Evolutionary conservation across 2,888 invertebrate species (phyloP), one percentile per base, ranked within the genome.

Genomic region (Shargacucullia verbasci): DNA sequence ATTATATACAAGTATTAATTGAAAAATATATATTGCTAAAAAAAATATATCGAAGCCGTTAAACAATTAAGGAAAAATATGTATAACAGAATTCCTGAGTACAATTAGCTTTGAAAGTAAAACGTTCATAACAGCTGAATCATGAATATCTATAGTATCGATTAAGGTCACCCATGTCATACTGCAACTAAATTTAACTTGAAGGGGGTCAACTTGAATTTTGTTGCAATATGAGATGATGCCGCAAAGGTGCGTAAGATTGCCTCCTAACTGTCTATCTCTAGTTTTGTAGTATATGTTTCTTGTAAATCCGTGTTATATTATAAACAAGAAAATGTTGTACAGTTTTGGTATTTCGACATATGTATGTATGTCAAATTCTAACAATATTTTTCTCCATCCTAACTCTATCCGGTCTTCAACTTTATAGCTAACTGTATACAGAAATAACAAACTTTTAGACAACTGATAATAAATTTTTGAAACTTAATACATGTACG

Each of bases 401-500:
- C n/a, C n/a, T 43, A 34, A 55, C 15, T 10, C 20, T 38, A 47
- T 40, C 11, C 14, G 8, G 34, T 14, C 2, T 48, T 20, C 15
- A 45, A 13, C 33, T 54, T 59, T 45, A 57, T 38, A 53, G 44
- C 53, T 58, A 70, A 67, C 54, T 73, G 61, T 55, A 64, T 58
- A 53, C 38, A 58, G 46, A 62, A 64, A 59, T 57, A 70, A 74
- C 64, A 68, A 72, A 56, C 39, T 46, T 52, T 34, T 34, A 20
- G 38, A n/a, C 53, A 64, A 59, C 59, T 59, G 64, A 58, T 35
- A 45, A 70, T 65, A 75, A 64, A 57, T 70, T 73, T 72, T 72
- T 40, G 6, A 75, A 73, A 75, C 76, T 68, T 72, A 72, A 73
- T 75, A 68, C 55, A 54, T 50, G 45, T 50, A 59, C 15, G 40